These are phyloP conservation scores for Parthenolecanium corni DNA, from an alignment of 2,888 invertebrate species.

Conservation along the genomic window DNA sequence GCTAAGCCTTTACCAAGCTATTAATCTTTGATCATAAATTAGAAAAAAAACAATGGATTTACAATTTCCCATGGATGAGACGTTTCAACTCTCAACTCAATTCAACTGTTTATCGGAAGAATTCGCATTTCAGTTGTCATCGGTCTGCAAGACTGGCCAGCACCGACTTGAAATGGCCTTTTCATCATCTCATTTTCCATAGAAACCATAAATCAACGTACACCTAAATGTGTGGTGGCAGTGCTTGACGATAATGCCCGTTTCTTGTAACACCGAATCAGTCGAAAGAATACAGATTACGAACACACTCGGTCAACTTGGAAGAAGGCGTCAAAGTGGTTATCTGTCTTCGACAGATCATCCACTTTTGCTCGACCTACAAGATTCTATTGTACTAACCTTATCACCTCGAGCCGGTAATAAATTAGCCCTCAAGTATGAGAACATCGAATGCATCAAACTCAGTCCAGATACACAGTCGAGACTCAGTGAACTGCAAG, in stretches of 20 bases:
- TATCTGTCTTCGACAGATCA: background rate
- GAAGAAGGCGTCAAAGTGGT: slow-evolving; percentile 8
- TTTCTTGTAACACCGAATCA: slow-evolving; percentile 12
- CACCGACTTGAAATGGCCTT: too few relatives aligned
- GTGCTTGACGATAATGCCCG: background rate
- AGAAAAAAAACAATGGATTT: too few relatives aligned
- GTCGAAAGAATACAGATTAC: background rate
- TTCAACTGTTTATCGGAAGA: too few relatives aligned
- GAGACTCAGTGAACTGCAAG: background rate
- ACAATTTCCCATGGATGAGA: too few relatives aligned
- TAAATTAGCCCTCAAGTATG: slow-evolving; percentile 10
- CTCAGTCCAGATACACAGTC: slow-evolving; percentile 2
- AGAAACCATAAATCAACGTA: too few relatives aligned
- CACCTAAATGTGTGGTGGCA: too few relatives aligned
- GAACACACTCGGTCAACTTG: background rate
- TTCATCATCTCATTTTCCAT: too few relatives aligned
- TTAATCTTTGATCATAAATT: too few relatives aligned
- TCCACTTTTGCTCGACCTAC: background rate
- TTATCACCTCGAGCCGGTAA: slow-evolving; percentile 4
- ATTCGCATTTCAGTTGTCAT: too few relatives aligned
- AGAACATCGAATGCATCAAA: slow-evolving; percentile 7
- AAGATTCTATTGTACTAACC: background rate
- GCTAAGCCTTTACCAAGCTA: too few relatives aligned
- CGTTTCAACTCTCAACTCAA: too few relatives aligned
- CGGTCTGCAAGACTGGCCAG: too few relatives aligned